These are phyloP conservation scores for Tragelaphus strepsiceros DNA, from an alignment of 2,113 vertebrate species.

Conservation along the genomic window DNA sequence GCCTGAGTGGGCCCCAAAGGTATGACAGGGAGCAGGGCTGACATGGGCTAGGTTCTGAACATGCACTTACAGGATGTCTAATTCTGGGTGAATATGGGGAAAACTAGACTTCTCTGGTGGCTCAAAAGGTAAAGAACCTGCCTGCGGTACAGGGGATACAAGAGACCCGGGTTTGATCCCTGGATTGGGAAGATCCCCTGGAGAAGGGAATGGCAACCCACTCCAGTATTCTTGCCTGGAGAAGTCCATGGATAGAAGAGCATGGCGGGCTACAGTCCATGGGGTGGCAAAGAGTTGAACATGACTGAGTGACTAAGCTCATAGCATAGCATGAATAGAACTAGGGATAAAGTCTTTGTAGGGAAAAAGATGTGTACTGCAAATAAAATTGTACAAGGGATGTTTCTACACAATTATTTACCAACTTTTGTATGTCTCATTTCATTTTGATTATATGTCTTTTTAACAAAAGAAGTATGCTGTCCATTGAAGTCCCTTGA, in stretches of 20 bases:
- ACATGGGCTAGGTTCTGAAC: neutral
- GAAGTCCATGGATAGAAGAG: neutral
- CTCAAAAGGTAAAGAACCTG: neutral
- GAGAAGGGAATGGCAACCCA: neutral
- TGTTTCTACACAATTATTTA: neutral
- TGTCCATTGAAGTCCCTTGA: neutral
- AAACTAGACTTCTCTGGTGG: neutral
- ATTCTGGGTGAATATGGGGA: neutral
- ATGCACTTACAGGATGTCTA: neutral
- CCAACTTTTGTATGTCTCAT: neutral
- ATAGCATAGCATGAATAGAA: neutral
- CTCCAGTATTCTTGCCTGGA: neutral
- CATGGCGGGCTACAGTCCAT: neutral
- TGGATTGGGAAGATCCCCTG: neutral
- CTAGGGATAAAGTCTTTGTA: neutral
- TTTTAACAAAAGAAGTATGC: neutral
- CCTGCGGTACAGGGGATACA: neutral
- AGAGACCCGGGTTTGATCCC: neutral
- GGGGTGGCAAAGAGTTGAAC: neutral
- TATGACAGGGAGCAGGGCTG: neutral
- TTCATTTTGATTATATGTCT: neutral
- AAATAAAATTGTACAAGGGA: neutral
- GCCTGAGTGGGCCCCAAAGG: neutral
- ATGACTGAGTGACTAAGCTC: neutral
- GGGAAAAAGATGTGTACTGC: neutral